phyloP scores from a whole-genome alignment of 2,797 vertebrate species.

The Danionella dracula region DNA sequence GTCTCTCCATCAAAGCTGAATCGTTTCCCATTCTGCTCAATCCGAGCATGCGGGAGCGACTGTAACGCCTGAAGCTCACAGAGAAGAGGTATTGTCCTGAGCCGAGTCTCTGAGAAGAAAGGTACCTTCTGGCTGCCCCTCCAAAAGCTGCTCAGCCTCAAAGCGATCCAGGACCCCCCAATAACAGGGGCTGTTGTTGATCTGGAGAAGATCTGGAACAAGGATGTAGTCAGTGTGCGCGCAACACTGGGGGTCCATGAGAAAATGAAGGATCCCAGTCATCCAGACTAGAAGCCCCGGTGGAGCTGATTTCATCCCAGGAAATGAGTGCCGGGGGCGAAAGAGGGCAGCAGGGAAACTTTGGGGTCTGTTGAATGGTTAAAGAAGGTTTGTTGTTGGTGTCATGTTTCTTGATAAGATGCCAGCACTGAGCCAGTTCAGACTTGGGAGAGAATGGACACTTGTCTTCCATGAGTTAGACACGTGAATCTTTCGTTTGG shows the following conservation, averaged over 20 bases:
- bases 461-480: conserved; percentile 91
- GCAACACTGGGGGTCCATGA: conserved; percentile 65
- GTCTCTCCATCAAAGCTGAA: conserved; percentile 95
- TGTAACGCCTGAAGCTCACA: conserved; percentile 93
- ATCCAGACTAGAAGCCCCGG: conserved; percentile 72
- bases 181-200: conserved; percentile 93
- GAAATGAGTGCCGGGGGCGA: conserved; percentile 62
- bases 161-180: conserved; percentile 97
- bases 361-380: conserved; percentile 63
- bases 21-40: conserved; percentile 92
- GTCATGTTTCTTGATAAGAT: conserved; percentile 85
- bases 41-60: conserved; percentile 93
- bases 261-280: conserved; percentile 65
- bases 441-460: conserved; percentile 91
- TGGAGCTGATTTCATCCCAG: conserved; percentile 71
- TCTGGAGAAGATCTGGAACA: conserved; percentile 93
- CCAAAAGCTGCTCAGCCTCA: conserved; percentile 88
- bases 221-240: conserved; percentile 85
- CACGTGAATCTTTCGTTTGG: conserved; percentile 92
- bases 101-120: conserved; percentile 92
- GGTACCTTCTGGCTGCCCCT: conserved; percentile 93
- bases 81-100: conserved; percentile 95
- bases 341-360: conserved; percentile 56
- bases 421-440: conserved; percentile 89
- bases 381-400: conserved; percentile 67